Conservation (phyloP, 1,140 invertebrate genomes). For the Idris sp. region DNA sequence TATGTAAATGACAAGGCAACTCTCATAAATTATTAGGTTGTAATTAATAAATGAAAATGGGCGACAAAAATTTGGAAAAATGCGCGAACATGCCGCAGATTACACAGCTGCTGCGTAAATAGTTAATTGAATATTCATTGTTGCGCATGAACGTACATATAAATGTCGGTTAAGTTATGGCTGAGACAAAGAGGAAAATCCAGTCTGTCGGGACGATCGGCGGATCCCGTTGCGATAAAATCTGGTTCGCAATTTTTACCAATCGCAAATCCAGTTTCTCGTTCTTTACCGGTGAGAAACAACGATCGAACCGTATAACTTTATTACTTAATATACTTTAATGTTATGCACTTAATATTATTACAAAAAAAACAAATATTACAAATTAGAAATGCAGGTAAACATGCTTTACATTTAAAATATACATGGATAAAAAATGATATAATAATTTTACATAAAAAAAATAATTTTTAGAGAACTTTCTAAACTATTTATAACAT, state of each 20-base stretch:
- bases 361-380: no score
- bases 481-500: no score
- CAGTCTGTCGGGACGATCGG: slow-evolving; percentile 59
- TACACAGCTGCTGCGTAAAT: slow-evolving; percentile 33
- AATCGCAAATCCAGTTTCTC: slow-evolving; percentile 65
- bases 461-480: no score
- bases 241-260: slow-evolving; percentile 58
- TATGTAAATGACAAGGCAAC: no score
- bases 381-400: no score
- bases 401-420: no score
- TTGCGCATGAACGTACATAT: slow-evolving; percentile 29
- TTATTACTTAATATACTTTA: slow-evolving; percentile 26
- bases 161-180: slow-evolving; percentile 47
- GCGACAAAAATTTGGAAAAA: slow-evolving; percentile 21
- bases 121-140: slow-evolving; percentile 57
- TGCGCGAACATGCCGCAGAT: slow-evolving; percentile 6
- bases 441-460: no score
- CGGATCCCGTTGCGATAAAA: slow-evolving; percentile 52
- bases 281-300: slow-evolving; percentile 52
- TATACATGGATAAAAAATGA: no score
- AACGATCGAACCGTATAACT: slow-evolving; percentile 38
- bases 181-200: slow-evolving; percentile 67
- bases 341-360: slow-evolving; percentile 9
- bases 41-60: slow-evolving; percentile 26
- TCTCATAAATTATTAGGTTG: no score